A percentile compares a stretch with the other conserved stretches of the same genome.
phyloP scores from a whole-genome alignment of 2,797 vertebrate genomes.

The Adelosebastes latens region DNA sequence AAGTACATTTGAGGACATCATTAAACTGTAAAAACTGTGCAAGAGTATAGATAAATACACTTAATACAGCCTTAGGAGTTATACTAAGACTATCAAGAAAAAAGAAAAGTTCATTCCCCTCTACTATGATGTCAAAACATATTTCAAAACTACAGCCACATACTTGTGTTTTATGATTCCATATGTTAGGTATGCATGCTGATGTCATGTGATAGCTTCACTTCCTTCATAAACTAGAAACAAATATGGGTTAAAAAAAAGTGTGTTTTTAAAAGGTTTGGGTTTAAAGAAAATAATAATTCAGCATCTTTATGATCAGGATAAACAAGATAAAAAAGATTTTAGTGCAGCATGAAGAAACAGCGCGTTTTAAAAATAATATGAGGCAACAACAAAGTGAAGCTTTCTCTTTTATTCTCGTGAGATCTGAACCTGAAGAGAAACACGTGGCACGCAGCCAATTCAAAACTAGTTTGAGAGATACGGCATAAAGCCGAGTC shows the following conservation, averaged over 20 bases:
- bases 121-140: not conserved
- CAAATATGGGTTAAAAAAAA: not conserved
- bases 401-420: conserved; percentile 12
- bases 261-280: not conserved
- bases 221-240: not conserved
- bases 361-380: conserved; percentile 2
- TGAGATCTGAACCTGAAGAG: conserved; percentile 23
- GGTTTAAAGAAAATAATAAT: not conserved
- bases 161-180: conserved; percentile 10
- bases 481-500: conserved; percentile 44
- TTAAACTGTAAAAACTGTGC: conserved; percentile 24
- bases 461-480: conserved; percentile 59
- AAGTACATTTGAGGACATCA: conserved; percentile 24
- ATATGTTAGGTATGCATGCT: not conserved
- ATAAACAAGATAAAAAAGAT: not conserved
- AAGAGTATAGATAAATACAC: conserved; percentile 16
- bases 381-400: conserved; percentile 32
- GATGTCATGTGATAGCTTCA: not conserved
- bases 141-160: not conserved
- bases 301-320: not conserved
- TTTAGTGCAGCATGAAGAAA: not conserved
- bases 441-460: conserved; percentile 44
- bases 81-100: not conserved
- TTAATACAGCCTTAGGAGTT: not conserved
- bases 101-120: not conserved